These are phyloP conservation scores for Diplogasteroides magnus DNA, from an alignment of 1,140 invertebrate species.

Conservation along the genomic window DNA sequence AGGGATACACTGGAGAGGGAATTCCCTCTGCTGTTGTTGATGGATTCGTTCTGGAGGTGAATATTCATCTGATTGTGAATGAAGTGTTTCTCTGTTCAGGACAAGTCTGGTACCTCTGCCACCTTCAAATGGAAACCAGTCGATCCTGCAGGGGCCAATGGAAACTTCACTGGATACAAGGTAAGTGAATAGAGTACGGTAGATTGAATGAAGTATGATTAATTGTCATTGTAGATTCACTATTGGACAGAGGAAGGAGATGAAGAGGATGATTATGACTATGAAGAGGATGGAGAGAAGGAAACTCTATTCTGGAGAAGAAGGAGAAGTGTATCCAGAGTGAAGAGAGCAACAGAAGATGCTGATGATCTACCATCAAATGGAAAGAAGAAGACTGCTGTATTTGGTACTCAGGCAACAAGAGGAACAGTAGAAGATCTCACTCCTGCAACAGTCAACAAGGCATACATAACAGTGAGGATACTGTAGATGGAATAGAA, in stretches of 20 bases:
- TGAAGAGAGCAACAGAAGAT: not conserved
- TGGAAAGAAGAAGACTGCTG: conserved; percentile 66
- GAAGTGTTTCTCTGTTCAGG: no score
- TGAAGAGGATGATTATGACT: conserved; percentile 26
- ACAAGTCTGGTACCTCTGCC: conserved; percentile 43
- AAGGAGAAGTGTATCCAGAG: conserved; percentile 1
- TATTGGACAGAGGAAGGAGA: conserved; percentile 50
- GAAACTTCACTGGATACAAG: conserved; percentile 91
- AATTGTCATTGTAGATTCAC: conserved; percentile 28
- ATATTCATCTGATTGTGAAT: no score
- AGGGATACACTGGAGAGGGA: conserved; percentile 61
- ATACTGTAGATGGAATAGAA: no score
- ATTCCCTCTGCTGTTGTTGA: conserved; percentile 41
- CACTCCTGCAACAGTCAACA: conserved; percentile 81
- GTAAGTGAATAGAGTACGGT: conserved; percentile 46
- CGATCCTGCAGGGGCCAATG: conserved; percentile 56
- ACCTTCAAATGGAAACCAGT: conserved; percentile 50
- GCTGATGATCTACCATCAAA: conserved; percentile 1
- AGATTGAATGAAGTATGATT: conserved; percentile 9
- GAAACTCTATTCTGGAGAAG: conserved; percentile 18
- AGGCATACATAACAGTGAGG: conserved; percentile 67
- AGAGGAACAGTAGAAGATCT: conserved; percentile 75
- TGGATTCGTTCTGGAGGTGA: conserved; percentile 36
- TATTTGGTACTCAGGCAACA: conserved; percentile 70
- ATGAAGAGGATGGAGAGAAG: conserved; percentile 21